Conservation (phyloP, 1,140 invertebrate genomes). For the Leptinotarsa lineolata region DNA sequence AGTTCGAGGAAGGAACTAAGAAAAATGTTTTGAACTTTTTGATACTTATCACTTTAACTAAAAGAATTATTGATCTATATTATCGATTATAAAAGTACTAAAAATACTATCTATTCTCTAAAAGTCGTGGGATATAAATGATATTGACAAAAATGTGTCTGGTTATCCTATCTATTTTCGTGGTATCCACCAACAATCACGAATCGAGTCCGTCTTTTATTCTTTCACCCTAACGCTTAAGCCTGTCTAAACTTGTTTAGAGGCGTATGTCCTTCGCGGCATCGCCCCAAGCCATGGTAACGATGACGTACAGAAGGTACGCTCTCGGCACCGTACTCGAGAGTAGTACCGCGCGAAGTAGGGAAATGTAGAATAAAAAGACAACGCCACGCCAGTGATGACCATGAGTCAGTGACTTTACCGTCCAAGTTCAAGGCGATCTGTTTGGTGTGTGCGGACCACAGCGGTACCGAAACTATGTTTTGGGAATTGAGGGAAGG, state of each 20-base stretch:
- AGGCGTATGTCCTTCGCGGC: background rate
- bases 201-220: too few species aligned
- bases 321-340: background rate
- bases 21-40: too few species aligned
- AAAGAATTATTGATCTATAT: too few species aligned
- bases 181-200: too few species aligned
- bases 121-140: too few species aligned
- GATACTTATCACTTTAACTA: too few species aligned
- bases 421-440: slow-evolving; percentile 20
- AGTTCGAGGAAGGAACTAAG: too few species aligned
- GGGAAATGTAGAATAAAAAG: background rate
- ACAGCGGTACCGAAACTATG: slow-evolving; percentile 4
- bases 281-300: background rate
- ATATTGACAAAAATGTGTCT: too few species aligned
- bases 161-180: too few species aligned
- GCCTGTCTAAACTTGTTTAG: background rate
- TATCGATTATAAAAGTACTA: too few species aligned
- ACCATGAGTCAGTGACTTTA: slow-evolving; percentile 20
- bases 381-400: background rate
- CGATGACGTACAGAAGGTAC: background rate
- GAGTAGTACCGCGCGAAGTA: background rate
- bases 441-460: background rate
- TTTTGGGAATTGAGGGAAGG: background rate
- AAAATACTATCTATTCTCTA: too few species aligned
- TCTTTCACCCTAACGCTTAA: background rate